Evolutionary conservation across 2,113 vertebrate genomes (phyloP).

Genomic region (Callionymus lyra): DNA sequence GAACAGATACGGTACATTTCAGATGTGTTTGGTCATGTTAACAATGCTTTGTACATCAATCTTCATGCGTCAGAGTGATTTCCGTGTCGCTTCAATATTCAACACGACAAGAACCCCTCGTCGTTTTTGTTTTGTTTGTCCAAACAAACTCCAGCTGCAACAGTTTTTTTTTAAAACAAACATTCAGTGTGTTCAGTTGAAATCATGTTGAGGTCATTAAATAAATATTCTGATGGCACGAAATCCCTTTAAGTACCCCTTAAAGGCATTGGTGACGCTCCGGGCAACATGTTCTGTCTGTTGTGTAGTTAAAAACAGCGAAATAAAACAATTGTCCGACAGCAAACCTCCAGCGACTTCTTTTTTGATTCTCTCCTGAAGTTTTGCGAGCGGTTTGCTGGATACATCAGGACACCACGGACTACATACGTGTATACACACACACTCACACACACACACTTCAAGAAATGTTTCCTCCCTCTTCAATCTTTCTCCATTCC

Average conservation of each 20-base stretch:
- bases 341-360: conserved; percentile 24
- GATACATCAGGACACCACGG: conserved; percentile 45
- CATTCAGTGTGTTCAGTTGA: conserved; percentile 46
- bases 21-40: conserved; percentile 58
- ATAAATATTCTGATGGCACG: conserved; percentile 39
- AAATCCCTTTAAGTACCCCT: conserved; percentile 62
- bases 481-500: conserved; percentile 61
- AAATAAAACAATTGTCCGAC: conserved; percentile 21
- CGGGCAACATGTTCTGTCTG: conserved; percentile 40
- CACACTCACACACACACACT: conserved; percentile 1
- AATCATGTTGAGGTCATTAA: conserved; percentile 35
- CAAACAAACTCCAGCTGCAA: conserved; percentile 35
- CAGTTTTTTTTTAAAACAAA: conserved; percentile 48
- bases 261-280: conserved; percentile 66
- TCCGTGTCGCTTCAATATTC: conserved; percentile 46
- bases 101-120: conserved; percentile 40
- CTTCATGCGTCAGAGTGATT: conserved; percentile 61
- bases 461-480: conserved; percentile 4
- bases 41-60: conserved; percentile 59
- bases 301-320: conserved; percentile 30
- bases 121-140: conserved; percentile 26
- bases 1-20: conserved; percentile 50
- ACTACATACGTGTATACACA: conserved; percentile 42
- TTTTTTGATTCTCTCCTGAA: conserved; percentile 19
- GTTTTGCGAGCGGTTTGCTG: conserved; percentile 20